Percentiles rank a stretch among this genome's conserved stretches.
These are phyloP conservation scores for Calypte anna DNA, from an alignment of 2,113 vertebrate species.

Conservation along the genomic window DNA sequence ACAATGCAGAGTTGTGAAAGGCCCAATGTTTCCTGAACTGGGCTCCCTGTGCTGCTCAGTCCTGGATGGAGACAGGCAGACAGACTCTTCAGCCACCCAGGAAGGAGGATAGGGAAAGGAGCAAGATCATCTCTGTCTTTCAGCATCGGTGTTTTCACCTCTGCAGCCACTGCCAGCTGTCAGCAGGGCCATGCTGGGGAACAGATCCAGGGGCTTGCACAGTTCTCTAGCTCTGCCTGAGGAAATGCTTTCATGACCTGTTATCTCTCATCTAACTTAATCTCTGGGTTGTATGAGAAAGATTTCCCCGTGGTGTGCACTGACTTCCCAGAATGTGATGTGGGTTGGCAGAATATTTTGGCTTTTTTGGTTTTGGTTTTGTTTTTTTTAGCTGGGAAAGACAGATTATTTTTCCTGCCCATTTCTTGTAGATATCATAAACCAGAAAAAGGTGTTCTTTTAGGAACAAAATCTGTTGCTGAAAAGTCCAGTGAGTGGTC, in stretches of 20 bases:
- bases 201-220: neutral
- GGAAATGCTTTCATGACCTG: neutral
- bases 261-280: neutral
- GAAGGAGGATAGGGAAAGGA: neutral
- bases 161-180: neutral
- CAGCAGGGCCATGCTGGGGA: rapidly evolving
- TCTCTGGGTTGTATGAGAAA: neutral
- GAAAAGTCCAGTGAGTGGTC: neutral
- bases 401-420: rapidly evolving
- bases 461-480: neutral
- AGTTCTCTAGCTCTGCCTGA: neutral
- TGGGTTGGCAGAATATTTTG: neutral
- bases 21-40: rapidly evolving
- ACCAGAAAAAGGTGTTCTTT: neutral
- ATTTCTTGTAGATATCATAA: neutral
- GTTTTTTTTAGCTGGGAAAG: neutral
- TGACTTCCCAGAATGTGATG: neutral
- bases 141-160: neutral
- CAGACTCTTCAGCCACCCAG: neutral
- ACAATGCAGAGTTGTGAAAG: neutral
- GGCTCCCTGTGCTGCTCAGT: neutral
- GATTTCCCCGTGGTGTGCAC: neutral
- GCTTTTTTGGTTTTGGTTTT: neutral
- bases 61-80: neutral
- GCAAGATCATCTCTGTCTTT: rapidly evolving